phyloP scores from a whole-genome alignment of 1,140 invertebrate species.

The Fopius arisanus region DNA sequence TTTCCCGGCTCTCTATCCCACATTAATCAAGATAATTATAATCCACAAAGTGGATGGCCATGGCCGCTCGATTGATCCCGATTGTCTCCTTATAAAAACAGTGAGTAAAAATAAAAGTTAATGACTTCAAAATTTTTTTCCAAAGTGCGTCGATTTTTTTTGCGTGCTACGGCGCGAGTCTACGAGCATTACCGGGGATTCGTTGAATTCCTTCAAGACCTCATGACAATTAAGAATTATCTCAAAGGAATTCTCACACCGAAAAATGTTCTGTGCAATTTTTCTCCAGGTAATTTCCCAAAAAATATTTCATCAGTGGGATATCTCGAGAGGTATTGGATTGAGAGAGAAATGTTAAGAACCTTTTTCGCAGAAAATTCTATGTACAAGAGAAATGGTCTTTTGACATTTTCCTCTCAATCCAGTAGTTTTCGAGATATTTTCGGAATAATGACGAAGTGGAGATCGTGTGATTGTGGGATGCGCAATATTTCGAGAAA shows the following conservation, averaged over 20 bases:
- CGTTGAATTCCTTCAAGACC: background rate
- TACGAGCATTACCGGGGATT: constrained; percentile 42
- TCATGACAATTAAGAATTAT: background rate
- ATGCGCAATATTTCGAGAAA: background rate
- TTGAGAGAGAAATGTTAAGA: background rate
- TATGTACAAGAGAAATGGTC: too few relatives aligned
- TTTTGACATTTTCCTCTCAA: background rate
- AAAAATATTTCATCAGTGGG: too few relatives aligned
- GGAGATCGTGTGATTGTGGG: too few relatives aligned
- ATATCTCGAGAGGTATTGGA: too few relatives aligned
- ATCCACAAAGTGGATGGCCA: background rate
- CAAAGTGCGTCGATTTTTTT: constrained; percentile 27
- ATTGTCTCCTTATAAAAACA: background rate
- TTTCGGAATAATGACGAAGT: too few relatives aligned
- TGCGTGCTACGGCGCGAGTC: constrained; percentile 64
- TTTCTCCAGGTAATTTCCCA: too few relatives aligned
- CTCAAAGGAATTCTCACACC: background rate
- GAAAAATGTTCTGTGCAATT: constrained; percentile 16
- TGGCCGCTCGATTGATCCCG: constrained; percentile 7
- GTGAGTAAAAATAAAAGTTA: background rate
- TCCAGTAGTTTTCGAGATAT: background rate
- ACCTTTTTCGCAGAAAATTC: too few relatives aligned
- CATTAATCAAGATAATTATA: background rate
- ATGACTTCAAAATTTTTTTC: background rate
- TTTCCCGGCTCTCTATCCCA: background rate